Conservation (phyloP, 2,888 invertebrate genomes). For the Penaeus monodon region DNA sequence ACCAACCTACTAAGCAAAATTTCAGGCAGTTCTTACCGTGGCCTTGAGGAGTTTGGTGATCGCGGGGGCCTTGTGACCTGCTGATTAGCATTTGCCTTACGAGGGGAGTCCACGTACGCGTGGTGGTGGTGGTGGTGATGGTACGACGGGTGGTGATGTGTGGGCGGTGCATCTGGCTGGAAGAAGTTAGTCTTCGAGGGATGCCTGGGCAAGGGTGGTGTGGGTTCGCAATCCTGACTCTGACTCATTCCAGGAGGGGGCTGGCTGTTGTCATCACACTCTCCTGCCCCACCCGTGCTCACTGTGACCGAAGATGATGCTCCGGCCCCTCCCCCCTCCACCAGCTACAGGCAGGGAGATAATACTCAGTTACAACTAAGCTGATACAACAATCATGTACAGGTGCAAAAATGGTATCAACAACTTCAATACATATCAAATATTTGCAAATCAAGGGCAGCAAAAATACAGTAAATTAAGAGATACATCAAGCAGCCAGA, state of each 20-base stretch:
- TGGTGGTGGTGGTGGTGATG: constrained; percentile 56
- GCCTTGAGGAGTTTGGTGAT: constrained; percentile 57
- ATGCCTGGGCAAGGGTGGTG: constrained; percentile 77
- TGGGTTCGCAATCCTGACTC: constrained; percentile 92
- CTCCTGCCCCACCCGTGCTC: constrained; percentile 34
- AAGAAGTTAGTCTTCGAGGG: constrained; percentile 90
- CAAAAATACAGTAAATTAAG: too few species aligned
- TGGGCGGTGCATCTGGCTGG: constrained; percentile 66
- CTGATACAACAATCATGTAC: constrained; percentile 18
- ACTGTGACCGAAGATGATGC: constrained; percentile 45
- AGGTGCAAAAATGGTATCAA: constrained; percentile 2
- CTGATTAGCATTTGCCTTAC: constrained; percentile 40
- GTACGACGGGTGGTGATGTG: constrained; percentile 52
- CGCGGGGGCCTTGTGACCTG: constrained; percentile 58
- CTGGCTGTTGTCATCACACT: constrained; percentile 44
- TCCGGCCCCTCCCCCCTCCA: constrained; percentile 58
- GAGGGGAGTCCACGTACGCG: constrained; percentile 55
- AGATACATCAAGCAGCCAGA: too few species aligned
- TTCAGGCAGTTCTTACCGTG: constrained; percentile 47
- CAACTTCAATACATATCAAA: constrained; percentile 4
- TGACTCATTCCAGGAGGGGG: constrained; percentile 71
- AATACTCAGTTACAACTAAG: constrained; percentile 22
- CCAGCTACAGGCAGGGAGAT: constrained; percentile 59
- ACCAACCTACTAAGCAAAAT: neutral
- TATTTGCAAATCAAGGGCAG: too few species aligned